Conservation (phyloP, 2,797 vertebrate species). For the Pseudochirops cupreus region DNA sequence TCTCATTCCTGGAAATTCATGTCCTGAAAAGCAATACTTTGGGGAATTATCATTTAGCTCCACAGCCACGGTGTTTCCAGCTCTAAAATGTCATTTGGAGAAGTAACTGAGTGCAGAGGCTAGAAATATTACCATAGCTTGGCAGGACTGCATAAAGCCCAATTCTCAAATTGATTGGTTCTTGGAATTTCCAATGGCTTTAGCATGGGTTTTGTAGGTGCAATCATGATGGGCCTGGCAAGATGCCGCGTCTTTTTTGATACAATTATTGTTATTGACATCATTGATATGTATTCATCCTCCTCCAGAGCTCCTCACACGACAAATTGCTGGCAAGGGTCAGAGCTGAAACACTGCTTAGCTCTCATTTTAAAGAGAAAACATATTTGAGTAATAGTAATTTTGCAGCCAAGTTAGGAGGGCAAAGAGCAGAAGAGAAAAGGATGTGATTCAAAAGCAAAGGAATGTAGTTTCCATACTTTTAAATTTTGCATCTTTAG, state of each 20-base stretch:
- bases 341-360: neutral
- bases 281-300: conserved; percentile 24
- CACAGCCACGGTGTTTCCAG: conserved; percentile 28
- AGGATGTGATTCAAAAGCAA: neutral
- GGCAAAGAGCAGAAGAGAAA: neutral
- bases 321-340: neutral
- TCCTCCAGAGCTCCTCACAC: conserved; percentile 19
- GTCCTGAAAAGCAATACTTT: conserved; percentile 62
- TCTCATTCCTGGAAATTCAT: conserved; percentile 72
- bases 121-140: conserved; percentile 15
- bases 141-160: neutral
- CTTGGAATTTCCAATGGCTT: conserved; percentile 3
- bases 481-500: neutral
- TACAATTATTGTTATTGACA: conserved; percentile 19
- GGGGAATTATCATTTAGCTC: conserved; percentile 62
- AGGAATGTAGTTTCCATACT: neutral
- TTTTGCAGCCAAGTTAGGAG: neutral
- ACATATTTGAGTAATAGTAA: conserved; percentile 37
- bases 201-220: neutral
- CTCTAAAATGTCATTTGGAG: conserved; percentile 65
- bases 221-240: neutral
- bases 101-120: conserved; percentile 7
- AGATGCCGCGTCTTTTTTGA: neutral
- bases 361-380: conserved; percentile 48
- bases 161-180: neutral